Evolutionary conservation across 2,113 vertebrate species (phyloP).

Genomic region (Lasiurus borealis): DNA sequence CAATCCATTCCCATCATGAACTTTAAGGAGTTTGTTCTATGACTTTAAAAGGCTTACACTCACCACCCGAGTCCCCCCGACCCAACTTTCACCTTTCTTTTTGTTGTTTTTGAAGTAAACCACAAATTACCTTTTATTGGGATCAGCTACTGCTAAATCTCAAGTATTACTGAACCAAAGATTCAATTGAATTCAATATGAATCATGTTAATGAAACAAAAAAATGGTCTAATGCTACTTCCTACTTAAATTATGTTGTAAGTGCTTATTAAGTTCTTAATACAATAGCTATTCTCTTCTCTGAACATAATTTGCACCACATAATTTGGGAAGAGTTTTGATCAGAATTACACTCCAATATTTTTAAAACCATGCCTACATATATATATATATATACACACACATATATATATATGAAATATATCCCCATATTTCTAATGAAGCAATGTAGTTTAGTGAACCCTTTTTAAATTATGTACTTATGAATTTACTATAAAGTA

Average conservation of each 20-base stretch:
- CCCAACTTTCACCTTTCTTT: background rate
- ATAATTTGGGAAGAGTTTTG: background rate
- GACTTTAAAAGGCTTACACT: background rate
- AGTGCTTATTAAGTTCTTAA: background rate
- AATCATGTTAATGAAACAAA: conserved; percentile 36
- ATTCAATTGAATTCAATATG: conserved; percentile 1
- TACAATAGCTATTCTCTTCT: background rate
- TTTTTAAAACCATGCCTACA: conserved; percentile 42
- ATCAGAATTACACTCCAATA: background rate
- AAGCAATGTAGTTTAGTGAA: conserved; percentile 9
- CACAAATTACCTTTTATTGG: background rate
- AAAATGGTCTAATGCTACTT: background rate
- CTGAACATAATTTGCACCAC: background rate
- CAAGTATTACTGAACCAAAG: background rate
- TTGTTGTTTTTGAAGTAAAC: background rate
- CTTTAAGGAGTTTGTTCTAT: background rate
- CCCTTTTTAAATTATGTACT: conserved; percentile 12
- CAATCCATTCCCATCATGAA: background rate
- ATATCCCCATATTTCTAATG: background rate
- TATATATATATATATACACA: too few species aligned
- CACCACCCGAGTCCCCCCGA: too few species aligned
- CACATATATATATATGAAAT: background rate
- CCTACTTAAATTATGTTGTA: too few species aligned
- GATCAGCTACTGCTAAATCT: conserved; percentile 26
- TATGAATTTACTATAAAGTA: background rate